Percentiles rank a stretch among this genome's conserved stretches.
phyloP scores from a whole-genome alignment of 2,113 vertebrate genomes.

The Dolichotis patagonum region DNA sequence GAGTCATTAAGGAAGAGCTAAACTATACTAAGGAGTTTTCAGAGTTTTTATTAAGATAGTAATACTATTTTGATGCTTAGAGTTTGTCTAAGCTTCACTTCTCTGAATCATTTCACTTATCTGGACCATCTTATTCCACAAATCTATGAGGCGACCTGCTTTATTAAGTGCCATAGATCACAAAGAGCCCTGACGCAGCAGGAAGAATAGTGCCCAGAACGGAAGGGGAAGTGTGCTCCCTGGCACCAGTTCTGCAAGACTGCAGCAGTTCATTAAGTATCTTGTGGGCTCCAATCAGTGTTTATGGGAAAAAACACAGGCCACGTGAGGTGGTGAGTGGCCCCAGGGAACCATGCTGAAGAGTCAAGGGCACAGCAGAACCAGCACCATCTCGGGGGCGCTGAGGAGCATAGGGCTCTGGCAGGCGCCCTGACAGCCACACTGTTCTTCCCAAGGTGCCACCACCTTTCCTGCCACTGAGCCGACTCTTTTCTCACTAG shows the following conservation, averaged over 20 bases:
- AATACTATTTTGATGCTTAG: background rate
- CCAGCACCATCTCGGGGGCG: background rate
- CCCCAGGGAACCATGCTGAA: background rate
- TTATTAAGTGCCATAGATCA: background rate
- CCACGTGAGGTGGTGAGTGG: too few species aligned
- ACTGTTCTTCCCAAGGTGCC: background rate
- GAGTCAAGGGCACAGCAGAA: background rate
- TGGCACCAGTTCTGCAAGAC: background rate
- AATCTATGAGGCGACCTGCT: background rate
- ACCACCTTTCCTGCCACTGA: background rate
- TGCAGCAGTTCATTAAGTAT: background rate
- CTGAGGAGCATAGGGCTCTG: too few species aligned
- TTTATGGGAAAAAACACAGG: background rate
- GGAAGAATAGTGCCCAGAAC: background rate
- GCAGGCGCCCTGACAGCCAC: background rate
- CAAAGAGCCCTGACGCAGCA: background rate
- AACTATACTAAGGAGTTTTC: background rate
- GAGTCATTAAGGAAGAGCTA: background rate
- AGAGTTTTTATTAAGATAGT: slow-evolving; percentile 13
- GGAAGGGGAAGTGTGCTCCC: background rate
- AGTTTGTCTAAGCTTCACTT: background rate
- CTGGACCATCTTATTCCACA: background rate
- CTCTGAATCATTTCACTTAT: background rate
- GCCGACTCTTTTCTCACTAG: background rate
- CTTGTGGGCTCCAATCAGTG: too few species aligned